phyloP scores from a whole-genome alignment of 2,113 vertebrate species.

The Argyrosomus japonicus region DNA sequence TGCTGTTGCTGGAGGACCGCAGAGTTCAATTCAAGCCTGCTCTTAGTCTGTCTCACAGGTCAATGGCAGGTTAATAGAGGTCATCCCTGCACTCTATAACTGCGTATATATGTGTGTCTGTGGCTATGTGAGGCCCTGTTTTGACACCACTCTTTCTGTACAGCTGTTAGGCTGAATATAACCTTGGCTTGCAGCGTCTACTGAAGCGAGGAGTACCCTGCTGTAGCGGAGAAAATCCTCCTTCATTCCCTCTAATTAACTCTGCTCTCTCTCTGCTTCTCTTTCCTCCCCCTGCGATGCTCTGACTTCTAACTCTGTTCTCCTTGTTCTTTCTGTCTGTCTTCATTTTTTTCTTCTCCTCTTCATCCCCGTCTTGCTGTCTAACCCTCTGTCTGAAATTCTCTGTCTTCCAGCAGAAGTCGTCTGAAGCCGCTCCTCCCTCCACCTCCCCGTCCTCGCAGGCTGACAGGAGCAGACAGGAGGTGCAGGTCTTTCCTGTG shows the following conservation, averaged over 20 bases:
- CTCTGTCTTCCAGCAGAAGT: constrained; percentile 84
- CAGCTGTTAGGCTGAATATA: constrained; percentile 33
- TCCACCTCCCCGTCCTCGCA: constrained; percentile 90
- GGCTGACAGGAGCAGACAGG: constrained; percentile 92
- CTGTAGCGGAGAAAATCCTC: constrained; percentile 38
- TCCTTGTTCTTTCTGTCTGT: constrained; percentile 13
- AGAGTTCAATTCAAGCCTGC: constrained; percentile 27
- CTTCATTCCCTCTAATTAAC: constrained; percentile 66
- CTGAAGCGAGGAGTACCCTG: constrained; percentile 21
- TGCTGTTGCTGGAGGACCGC: neutral
- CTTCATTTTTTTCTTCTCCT: neutral
- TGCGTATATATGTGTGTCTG: neutral
- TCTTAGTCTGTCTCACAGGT: constrained; percentile 48
- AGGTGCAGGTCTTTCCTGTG: constrained; percentile 83
- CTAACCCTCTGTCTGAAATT: constrained; percentile 25
- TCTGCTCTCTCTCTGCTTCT: constrained; percentile 25
- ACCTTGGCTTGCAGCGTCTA: constrained; percentile 23
- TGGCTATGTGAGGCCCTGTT: constrained; percentile 1
- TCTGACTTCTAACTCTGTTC: neutral
- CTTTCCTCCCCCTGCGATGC: neutral
- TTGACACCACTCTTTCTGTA: constrained; percentile 24
- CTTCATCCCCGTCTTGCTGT: neutral
- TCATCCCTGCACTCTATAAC: constrained; percentile 4
- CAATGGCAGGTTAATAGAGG: constrained; percentile 65
- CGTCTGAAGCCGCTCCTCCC: constrained; percentile 89